A percentile compares a stretch with the other conserved stretches of the same genome.
These are phyloP conservation scores for Drosophila setosimentum DNA, from an alignment of 2,888 invertebrate species.

Conservation along the genomic window DNA sequence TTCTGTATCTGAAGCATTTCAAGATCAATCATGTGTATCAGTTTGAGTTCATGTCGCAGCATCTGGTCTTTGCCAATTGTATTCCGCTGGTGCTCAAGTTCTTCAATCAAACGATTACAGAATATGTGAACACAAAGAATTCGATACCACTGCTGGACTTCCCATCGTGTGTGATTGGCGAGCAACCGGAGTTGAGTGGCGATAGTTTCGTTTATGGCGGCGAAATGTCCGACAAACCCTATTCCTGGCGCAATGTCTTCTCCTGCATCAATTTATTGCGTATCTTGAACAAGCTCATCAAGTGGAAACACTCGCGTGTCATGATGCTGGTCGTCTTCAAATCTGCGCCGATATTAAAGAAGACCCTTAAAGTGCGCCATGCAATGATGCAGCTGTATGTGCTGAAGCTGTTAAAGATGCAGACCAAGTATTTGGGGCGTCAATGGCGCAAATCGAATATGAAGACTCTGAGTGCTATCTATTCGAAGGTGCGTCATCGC, in stretches of 20 bases:
- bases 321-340: constrained; percentile 99
- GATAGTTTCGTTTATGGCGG: constrained; percentile 95
- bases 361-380: constrained; percentile 97
- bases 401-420: constrained; percentile 99
- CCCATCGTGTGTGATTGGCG: constrained; percentile 97
- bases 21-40: constrained; percentile 99
- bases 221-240: constrained; percentile 88
- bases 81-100: constrained; percentile 99
- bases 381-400: constrained; percentile 99
- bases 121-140: constrained; percentile 97
- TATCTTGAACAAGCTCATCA: constrained; percentile 98
- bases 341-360: constrained; percentile 98
- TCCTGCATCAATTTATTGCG: constrained; percentile 98
- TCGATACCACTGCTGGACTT: constrained; percentile 97
- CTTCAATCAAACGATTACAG: constrained; percentile 98
- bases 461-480: constrained; percentile 99
- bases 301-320: constrained; percentile 99
- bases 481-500: constrained; percentile 97
- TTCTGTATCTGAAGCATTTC: constrained; percentile 97
- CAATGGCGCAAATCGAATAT: constrained; percentile 99
- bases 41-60: constrained; percentile 99
- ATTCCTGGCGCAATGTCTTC: constrained; percentile 99
- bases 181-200: constrained; percentile 96
- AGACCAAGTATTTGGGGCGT: constrained; percentile 98
- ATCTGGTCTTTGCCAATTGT: constrained; percentile 99